A percentile compares a stretch with the other conserved stretches of the same genome.
These are phyloP conservation scores for Eupelmus urozonus DNA, from an alignment of 2,888 invertebrate species.

Conservation along the genomic window DNA sequence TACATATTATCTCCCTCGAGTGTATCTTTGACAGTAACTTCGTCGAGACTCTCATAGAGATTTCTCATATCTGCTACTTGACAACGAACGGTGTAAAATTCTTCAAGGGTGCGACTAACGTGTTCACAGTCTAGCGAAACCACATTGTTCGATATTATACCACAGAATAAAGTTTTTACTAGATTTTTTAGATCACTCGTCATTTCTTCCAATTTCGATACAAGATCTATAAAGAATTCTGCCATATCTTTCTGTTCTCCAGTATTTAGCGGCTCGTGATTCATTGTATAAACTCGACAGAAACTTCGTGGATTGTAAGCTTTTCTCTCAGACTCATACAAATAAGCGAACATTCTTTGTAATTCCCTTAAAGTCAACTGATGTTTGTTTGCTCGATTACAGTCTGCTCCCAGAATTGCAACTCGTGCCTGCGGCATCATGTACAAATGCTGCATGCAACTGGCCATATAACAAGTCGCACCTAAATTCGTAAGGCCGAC, in stretches of 20 bases:
- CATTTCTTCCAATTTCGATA: slow-evolving; percentile 97
- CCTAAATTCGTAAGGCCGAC: slow-evolving; percentile 96
- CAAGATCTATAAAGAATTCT: slow-evolving; percentile 97
- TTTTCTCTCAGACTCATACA: slow-evolving; percentile 95
- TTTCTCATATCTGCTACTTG: slow-evolving; percentile 98
- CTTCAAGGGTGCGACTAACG: slow-evolving; percentile 95
- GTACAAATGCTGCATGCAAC: slow-evolving; percentile 97
- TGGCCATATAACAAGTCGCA: slow-evolving; percentile 98
- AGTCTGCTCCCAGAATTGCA: slow-evolving; percentile 88
- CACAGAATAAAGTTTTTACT: slow-evolving; percentile 94
- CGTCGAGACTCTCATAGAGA: slow-evolving; percentile 94
- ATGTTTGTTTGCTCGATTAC: slow-evolving; percentile 86
- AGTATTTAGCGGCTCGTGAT: slow-evolving; percentile 96
- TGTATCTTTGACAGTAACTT: slow-evolving; percentile 98
- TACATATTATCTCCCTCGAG: slow-evolving; percentile 98
- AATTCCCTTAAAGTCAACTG: slow-evolving; percentile 90
- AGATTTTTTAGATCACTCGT: slow-evolving; percentile 92
- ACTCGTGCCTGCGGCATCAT: slow-evolving; percentile 97
- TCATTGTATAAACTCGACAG: slow-evolving; percentile 98
- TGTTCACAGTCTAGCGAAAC: slow-evolving; percentile 97
- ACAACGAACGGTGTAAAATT: slow-evolving; percentile 97
- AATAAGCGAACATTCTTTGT: slow-evolving; percentile 96
- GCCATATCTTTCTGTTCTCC: slow-evolving; percentile 99
- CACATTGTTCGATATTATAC: slow-evolving; percentile 95
- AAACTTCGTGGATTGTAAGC: slow-evolving; percentile 97